Evolutionary conservation across 2,113 vertebrate species (phyloP).

Genomic region (Pantherophis guttatus): DNA sequence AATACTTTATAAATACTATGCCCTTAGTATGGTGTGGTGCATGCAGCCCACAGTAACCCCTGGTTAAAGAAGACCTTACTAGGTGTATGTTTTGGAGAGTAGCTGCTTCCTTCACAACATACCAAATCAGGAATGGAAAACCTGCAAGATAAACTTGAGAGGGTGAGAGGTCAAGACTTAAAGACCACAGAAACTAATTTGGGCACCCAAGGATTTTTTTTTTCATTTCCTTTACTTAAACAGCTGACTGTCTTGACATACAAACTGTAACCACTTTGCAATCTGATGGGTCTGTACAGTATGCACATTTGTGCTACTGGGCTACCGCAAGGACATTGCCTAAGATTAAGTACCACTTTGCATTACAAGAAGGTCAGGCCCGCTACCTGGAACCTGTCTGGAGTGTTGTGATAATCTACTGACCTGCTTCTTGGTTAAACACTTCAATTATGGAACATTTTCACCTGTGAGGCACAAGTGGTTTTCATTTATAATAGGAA

Average conservation of each 20-base stretch:
- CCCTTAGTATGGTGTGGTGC: conserved; percentile 60
- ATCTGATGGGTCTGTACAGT: neutral
- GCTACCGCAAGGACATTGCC: neutral
- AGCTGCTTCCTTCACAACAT: neutral
- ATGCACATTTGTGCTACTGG: neutral
- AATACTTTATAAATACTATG: neutral
- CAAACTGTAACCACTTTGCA: neutral
- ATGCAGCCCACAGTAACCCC: conserved; percentile 48
- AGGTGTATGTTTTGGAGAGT: conserved; percentile 3
- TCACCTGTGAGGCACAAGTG: neutral
- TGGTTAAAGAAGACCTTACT: conserved; percentile 53
- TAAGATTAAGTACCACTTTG: neutral
- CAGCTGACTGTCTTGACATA: neutral
- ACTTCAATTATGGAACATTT: neutral
- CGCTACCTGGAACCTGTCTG: neutral
- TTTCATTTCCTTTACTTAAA: neutral
- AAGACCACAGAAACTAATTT: conserved; percentile 8
- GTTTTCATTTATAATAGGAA: neutral
- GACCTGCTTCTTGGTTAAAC: neutral
- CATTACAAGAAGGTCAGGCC: neutral
- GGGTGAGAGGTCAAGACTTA: conserved; percentile 21
- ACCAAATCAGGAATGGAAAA: neutral
- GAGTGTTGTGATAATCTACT: neutral
- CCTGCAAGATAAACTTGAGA: neutral
- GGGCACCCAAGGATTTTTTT: neutral